Conservation (phyloP, 2,888 invertebrate species). For the Chloroclysta siterata region DNA sequence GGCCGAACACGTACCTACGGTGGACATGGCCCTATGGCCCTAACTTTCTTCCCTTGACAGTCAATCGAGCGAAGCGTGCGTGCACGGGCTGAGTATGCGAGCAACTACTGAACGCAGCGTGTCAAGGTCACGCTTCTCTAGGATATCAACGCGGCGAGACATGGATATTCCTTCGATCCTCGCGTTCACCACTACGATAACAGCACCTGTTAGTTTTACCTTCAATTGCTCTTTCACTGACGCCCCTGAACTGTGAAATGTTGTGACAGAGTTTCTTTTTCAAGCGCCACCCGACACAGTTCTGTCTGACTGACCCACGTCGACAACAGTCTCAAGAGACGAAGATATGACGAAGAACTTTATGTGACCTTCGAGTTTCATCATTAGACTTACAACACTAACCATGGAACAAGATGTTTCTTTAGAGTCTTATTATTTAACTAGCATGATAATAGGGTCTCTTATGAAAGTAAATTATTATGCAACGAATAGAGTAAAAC, state of each 20-base stretch:
- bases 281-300: background rate
- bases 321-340: too few relatives aligned
- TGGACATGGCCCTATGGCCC: background rate
- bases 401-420: too few relatives aligned
- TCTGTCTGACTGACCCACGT: background rate
- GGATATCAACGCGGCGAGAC: slow-evolving; percentile 72
- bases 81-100: slow-evolving; percentile 68
- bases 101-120: slow-evolving; percentile 70
- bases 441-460: too few relatives aligned
- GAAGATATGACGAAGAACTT: too few relatives aligned
- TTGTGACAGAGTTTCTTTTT: background rate
- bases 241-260: too few relatives aligned
- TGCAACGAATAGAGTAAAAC: background rate
- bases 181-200: slow-evolving; percentile 63
- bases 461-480: background rate
- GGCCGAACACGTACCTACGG: too few relatives aligned
- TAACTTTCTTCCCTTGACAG: slow-evolving; percentile 40
- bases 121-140: slow-evolving; percentile 72
- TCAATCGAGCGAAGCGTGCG: slow-evolving; percentile 59
- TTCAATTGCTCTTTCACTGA: background rate
- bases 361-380: too few relatives aligned
- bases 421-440: too few relatives aligned
- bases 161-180: slow-evolving; percentile 80
- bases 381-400: too few relatives aligned
- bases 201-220: slow-evolving; percentile 55